Percentiles rank a stretch among this genome's conserved stretches.
These are phyloP conservation scores for Trissonchulus latispiculum DNA, from an alignment of 2,888 invertebrate species.

Conservation along the genomic window DNA sequence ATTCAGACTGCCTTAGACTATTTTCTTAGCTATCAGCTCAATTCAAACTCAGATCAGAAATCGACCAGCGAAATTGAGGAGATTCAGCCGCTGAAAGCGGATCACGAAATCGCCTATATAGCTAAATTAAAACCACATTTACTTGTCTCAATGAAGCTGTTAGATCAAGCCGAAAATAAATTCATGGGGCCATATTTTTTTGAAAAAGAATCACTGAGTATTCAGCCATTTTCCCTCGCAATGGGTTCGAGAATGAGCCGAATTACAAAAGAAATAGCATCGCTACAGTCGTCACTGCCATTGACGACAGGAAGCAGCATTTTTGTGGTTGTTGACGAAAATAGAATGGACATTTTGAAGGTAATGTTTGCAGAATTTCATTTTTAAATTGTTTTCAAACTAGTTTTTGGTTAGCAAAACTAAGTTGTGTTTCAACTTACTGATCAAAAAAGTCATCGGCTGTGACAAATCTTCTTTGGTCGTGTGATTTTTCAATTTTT, in stretches of 20 bases:
- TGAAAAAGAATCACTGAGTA: constrained; percentile 38
- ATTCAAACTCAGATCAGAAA: too few relatives aligned
- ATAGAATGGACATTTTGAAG: constrained; percentile 38
- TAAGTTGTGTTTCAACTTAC: too few relatives aligned
- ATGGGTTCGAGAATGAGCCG: constrained; percentile 36
- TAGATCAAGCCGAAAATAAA: constrained; percentile 8
- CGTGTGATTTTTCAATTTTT: not conserved
- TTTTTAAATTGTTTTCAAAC: too few relatives aligned
- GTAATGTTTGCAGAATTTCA: too few relatives aligned
- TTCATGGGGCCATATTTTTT: constrained; percentile 35
- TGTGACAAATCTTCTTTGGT: not conserved
- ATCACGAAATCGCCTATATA: too few relatives aligned
- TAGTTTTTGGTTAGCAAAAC: too few relatives aligned
- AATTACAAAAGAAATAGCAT: constrained; percentile 40
- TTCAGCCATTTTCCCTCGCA: constrained; percentile 39
- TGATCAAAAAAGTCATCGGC: too few relatives aligned
- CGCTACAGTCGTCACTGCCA: constrained; percentile 37
- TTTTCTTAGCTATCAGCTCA: not conserved
- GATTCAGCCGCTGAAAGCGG: too few relatives aligned
- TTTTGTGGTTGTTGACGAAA: constrained; percentile 41
- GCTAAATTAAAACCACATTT: too few relatives aligned
- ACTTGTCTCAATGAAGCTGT: not conserved
- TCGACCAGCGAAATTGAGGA: too few relatives aligned
- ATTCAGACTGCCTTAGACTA: not conserved
- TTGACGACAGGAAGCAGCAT: constrained; percentile 38